A percentile compares a stretch with the other conserved stretches of the same genome.
Conservation (phyloP, 1,140 invertebrate genomes). For the Mamestra configurata region DNA sequence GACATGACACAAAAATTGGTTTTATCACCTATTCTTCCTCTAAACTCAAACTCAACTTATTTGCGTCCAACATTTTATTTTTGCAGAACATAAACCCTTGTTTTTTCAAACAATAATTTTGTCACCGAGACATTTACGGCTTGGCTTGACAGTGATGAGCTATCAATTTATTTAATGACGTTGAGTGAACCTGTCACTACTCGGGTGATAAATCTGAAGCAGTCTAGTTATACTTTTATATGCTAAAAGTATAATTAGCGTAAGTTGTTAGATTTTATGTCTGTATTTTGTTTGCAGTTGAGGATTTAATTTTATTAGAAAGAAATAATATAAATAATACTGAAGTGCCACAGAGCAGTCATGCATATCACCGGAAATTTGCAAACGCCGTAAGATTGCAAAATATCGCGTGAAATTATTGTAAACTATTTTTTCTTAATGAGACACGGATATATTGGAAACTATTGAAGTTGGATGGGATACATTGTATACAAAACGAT, state of each 20-base stretch:
- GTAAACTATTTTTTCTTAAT: too few species aligned
- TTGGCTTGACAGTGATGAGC: slow-evolving; percentile 13
- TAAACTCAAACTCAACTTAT: background rate
- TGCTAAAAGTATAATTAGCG: slow-evolving; percentile 31
- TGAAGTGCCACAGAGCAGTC: too few species aligned
- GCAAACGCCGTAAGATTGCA: too few species aligned
- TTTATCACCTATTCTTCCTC: background rate
- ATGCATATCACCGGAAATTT: too few species aligned
- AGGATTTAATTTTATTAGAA: background rate
- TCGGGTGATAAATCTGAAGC: slow-evolving; percentile 7
- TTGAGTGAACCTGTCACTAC: background rate
- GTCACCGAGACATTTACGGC: slow-evolving; percentile 25
- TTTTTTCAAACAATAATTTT: slow-evolving; percentile 36
- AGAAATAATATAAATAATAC: too few species aligned
- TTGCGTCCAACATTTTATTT: background rate
- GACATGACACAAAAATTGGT: background rate
- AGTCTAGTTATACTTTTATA: slow-evolving; percentile 23
- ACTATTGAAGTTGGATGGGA: too few species aligned
- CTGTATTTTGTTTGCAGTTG: background rate
- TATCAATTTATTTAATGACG: slow-evolving; percentile 46
- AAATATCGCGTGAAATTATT: too few species aligned
- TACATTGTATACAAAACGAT: too few species aligned
- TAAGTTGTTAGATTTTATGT: slow-evolving; percentile 13
- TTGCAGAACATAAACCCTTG: slow-evolving; percentile 4
- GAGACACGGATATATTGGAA: too few species aligned